Evolutionary conservation across 2,113 vertebrate genomes (phyloP).

Genomic region (Ursus arctos): DNA sequence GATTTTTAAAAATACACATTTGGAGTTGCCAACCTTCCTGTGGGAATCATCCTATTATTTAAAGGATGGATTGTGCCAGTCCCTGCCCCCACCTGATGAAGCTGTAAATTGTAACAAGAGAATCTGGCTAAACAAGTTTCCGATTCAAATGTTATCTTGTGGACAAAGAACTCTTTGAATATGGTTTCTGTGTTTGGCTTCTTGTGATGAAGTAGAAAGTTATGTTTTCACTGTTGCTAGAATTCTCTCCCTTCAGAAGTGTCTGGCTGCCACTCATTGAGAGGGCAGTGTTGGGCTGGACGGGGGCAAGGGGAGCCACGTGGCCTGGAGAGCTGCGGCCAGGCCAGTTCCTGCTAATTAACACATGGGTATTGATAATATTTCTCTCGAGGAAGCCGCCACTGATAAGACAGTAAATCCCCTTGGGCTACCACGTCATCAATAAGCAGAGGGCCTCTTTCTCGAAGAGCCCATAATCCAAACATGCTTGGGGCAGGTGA

Average conservation of each 20-base stretch:
- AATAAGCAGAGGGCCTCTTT: conserved; percentile 55
- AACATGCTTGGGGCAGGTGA: conserved; percentile 52
- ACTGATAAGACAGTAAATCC: conserved; percentile 71
- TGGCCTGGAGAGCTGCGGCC: conserved; percentile 63
- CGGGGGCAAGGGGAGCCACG: not conserved
- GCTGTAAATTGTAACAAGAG: conserved; percentile 89
- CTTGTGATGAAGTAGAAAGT: conserved; percentile 85
- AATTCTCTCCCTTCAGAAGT: conserved; percentile 76
- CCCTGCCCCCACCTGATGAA: conserved; percentile 86
- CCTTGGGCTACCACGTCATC: conserved; percentile 47
- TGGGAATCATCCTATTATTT: conserved; percentile 77
- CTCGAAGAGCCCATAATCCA: rapidly evolving
- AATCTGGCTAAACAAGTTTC: conserved; percentile 90
- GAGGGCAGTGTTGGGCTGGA: not conserved
- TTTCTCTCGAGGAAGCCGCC: conserved; percentile 77
- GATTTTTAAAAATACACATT: not conserved
- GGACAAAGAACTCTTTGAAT: conserved; percentile 91
- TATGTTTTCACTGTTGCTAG: conserved; percentile 79
- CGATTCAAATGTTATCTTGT: conserved; percentile 88
- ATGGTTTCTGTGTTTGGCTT: conserved; percentile 85
- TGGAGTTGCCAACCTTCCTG: conserved; percentile 70
- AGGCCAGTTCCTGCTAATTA: conserved; percentile 85
- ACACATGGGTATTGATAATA: conserved; percentile 76
- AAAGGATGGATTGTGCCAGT: conserved; percentile 80
- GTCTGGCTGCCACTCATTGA: not conserved